Conservation (phyloP, 1,140 invertebrate species). For the Procambarus virginalis region DNA sequence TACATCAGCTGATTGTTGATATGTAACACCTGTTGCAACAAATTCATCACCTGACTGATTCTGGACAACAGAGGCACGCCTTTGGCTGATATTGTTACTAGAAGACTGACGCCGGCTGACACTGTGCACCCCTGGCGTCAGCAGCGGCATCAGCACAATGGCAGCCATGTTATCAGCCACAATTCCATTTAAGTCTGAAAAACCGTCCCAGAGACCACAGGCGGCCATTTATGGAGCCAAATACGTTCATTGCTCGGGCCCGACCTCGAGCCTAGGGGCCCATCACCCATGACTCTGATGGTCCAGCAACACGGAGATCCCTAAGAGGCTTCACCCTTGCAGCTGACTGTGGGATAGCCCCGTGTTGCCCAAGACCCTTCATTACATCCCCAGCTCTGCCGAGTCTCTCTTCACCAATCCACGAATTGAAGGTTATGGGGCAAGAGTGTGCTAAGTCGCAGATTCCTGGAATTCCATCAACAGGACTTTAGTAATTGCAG, state of each 20-base stretch:
- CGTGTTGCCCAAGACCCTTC: neutral
- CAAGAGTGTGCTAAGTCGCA: slow-evolving; percentile 5
- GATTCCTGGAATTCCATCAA: slow-evolving; percentile 25
- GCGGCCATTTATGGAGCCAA: slow-evolving; percentile 16
- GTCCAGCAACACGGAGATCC: neutral
- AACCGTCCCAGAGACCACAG: neutral
- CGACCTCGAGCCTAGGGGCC: neutral
- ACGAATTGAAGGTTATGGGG: slow-evolving; percentile 17
- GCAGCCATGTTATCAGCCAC: neutral
- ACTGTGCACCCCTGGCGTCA: neutral
- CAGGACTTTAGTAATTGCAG: neutral
- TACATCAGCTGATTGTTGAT: no score
- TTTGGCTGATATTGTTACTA: neutral
- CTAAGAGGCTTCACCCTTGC: neutral
- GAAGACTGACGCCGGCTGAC: neutral
- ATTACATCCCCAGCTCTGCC: neutral
- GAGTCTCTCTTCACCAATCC: neutral
- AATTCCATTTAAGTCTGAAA: slow-evolving; percentile 22
- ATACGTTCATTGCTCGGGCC: slow-evolving; percentile 14
- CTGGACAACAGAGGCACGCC: no score
- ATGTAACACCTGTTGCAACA: no score
- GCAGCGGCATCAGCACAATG: neutral
- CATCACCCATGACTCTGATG: neutral
- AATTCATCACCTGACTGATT: no score
- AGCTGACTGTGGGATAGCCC: neutral